Evolutionary conservation across 2,113 vertebrate genomes (phyloP).

Genomic region (Trochalopteron elliotii): DNA sequence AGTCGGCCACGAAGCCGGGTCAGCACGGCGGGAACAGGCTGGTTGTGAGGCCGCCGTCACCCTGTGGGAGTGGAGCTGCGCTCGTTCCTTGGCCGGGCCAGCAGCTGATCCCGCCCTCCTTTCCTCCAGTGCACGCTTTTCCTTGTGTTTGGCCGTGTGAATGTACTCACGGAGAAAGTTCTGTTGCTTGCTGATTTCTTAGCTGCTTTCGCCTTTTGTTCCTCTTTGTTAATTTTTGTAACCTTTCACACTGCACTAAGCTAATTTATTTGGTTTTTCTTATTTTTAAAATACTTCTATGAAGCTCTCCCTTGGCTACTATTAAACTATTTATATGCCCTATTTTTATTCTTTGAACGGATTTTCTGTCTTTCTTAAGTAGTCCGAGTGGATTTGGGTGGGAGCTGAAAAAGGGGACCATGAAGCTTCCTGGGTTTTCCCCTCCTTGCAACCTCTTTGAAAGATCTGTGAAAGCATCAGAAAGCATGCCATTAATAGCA

Average conservation of each 20-base stretch:
- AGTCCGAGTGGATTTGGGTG: neutral
- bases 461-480: neutral
- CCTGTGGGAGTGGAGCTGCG: fast-evolving
- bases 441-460: neutral
- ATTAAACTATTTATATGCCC: neutral
- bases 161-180: neutral
- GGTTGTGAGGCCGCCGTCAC: neutral
- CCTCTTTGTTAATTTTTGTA: neutral
- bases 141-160: neutral
- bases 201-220: fast-evolving
- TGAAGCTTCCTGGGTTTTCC: neutral
- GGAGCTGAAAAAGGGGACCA: neutral
- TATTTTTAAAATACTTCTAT: neutral
- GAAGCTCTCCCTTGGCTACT: neutral
- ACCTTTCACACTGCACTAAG: neutral
- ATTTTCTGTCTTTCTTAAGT: neutral
- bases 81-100: neutral
- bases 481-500: neutral
- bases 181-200: neutral
- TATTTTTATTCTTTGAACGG: neutral
- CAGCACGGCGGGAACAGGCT: fast-evolving
- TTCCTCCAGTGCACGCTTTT: neutral
- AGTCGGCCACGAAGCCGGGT: too few species aligned
- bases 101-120: fast-evolving
- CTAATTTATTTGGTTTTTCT: neutral